Evolutionary conservation across 2,888 invertebrate genomes (phyloP).

Genomic region (Eilema caniola): DNA sequence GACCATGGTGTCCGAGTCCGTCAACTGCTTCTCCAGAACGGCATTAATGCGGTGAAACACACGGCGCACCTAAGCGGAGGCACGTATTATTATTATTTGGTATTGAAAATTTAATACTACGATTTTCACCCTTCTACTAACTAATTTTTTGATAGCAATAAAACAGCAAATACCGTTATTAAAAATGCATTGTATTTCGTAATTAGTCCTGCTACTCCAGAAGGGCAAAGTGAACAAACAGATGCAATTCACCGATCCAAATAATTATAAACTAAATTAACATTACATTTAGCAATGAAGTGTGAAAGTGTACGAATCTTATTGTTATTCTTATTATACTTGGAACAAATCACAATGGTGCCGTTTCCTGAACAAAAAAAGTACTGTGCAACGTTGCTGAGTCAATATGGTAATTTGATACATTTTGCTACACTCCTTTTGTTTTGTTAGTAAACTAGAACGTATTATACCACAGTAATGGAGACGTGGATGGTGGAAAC

Average conservation of each 20-base stretch:
- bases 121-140: too few relatives aligned
- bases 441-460: neutral
- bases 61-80: too few relatives aligned
- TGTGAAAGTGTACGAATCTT: constrained; percentile 26
- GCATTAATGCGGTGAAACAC: too few relatives aligned
- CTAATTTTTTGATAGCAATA: too few relatives aligned
- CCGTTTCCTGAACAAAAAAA: constrained; percentile 43
- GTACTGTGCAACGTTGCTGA: constrained; percentile 65
- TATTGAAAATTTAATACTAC: too few relatives aligned
- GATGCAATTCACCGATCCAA: neutral
- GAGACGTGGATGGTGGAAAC: neutral
- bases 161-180: too few relatives aligned
- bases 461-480: neutral
- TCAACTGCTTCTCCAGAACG: too few relatives aligned
- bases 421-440: constrained; percentile 9
- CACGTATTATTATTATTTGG: too few relatives aligned
- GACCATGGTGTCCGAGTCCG: too few relatives aligned
- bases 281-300: constrained; percentile 14
- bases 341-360: constrained; percentile 31
- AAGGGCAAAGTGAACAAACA: neutral
- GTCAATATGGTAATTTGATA: constrained; percentile 70
- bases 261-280: neutral
- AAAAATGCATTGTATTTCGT: too few relatives aligned
- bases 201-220: too few relatives aligned
- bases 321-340: constrained; percentile 27